phyloP scores from a whole-genome alignment of 2,797 vertebrate genomes.

The Florisuga fusca region DNA sequence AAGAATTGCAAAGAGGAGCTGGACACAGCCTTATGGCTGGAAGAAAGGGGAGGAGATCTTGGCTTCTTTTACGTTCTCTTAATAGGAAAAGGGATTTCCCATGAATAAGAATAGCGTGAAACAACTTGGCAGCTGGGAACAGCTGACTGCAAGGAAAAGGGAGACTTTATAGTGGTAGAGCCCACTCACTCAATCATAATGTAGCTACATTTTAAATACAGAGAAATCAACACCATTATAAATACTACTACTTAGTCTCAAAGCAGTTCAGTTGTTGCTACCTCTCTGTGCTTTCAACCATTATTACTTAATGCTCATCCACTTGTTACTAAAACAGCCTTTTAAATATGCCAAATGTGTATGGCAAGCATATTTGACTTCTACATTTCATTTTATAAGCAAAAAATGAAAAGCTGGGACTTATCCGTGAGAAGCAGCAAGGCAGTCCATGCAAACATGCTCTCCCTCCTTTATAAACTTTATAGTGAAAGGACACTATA shows the following conservation, averaged over 20 bases:
- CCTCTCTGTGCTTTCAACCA: not conserved
- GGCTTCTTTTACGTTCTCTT: not conserved
- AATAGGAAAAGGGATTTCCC: slow-evolving; percentile 19
- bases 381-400: slow-evolving; percentile 4
- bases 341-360: not conserved
- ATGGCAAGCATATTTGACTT: not conserved
- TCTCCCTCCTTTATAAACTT: not conserved
- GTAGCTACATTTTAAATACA: not conserved
- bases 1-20: not conserved
- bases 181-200: not conserved
- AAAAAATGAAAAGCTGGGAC: not conserved
- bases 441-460: not conserved
- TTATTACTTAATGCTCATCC: not conserved
- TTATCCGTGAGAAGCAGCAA: not conserved
- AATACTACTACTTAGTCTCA: not conserved
- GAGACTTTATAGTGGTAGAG: not conserved
- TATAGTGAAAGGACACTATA: not conserved
- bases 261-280: not conserved
- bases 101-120: not conserved
- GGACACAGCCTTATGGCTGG: not conserved
- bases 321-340: not conserved
- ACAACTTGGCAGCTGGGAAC: not conserved
- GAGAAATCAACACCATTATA: not conserved
- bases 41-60: not conserved
- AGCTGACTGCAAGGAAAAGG: not conserved